Conservation (phyloP, 2,113 vertebrate genomes). For the Leuciscus idus region DNA sequence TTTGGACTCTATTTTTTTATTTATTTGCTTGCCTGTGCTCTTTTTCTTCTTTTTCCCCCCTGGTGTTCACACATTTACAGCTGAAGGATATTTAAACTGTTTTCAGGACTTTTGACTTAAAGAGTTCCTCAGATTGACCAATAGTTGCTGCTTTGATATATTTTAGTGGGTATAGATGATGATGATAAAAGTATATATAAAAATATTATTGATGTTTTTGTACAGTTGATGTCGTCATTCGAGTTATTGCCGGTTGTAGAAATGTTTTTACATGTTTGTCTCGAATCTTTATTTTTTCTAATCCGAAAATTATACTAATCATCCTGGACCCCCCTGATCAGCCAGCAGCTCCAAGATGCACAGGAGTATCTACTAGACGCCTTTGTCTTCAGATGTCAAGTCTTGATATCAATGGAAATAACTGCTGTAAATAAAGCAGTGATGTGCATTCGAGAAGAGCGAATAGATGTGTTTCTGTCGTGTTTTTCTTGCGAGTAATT, state of each 20-base stretch:
- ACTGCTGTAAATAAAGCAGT: conserved; percentile 78
- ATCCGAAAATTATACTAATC: conserved; percentile 75
- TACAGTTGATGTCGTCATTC: conserved; percentile 78
- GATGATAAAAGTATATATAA: conserved; percentile 66
- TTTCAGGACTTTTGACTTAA: conserved; percentile 69
- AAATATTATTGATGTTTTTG: conserved; percentile 75
- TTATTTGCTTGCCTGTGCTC: conserved; percentile 66
- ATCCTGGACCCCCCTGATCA: conserved; percentile 70
- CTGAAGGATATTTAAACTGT: conserved; percentile 81
- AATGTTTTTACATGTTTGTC: conserved; percentile 78
- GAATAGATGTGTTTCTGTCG: background rate
- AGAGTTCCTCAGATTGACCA: conserved; percentile 88
- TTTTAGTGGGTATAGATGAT: conserved; percentile 79
- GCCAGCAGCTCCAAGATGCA: conserved; percentile 68
- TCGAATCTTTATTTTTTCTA: conserved; percentile 74
- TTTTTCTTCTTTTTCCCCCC: conserved; percentile 35
- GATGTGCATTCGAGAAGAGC: conserved; percentile 67
- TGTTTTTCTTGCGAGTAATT: background rate
- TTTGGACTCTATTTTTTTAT: conserved; percentile 66
- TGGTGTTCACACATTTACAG: conserved; percentile 74
- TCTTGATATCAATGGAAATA: conserved; percentile 72
- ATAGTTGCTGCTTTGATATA: conserved; percentile 90
- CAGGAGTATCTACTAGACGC: conserved; percentile 60
- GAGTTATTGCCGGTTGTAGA: conserved; percentile 74
- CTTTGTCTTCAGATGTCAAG: conserved; percentile 70